Base-by-base conservation (phyloP, 2,888 invertebrate species). In the Hololepta plana region DNA sequence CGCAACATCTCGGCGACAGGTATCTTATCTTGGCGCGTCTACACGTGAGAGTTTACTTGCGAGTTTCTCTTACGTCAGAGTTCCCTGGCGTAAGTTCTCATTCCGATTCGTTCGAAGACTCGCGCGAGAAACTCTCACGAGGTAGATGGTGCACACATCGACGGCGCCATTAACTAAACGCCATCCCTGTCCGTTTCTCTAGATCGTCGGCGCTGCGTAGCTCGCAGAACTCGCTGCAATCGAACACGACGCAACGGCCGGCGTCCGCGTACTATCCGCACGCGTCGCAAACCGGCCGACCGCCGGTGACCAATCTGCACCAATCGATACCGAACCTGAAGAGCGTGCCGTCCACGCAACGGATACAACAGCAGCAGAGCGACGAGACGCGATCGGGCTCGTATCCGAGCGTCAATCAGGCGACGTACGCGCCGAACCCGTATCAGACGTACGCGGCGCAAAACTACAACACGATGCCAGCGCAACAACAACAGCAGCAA, bases 1-100 rank as follows among this genome's bases (percentile, higher is more conserved):
- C 61, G 3, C 50, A 54, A 16, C 62, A 62, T 39, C 50, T 66
- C 22, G 67, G 65, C 28, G 72, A 72, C 39, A 64, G 71, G 70
- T 71, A 49, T 47, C 13, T 32, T 31, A n/a, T n/a, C n/a, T n/a
- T n/a, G n/a, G n/a, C n/a, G n/a, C n/a, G n/a, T n/a, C n/a, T n/a
- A n/a, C n/a, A n/a, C n/a, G n/a, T n/a, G n/a, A n/a, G n/a, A n/a
- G n/a, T n/a, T n/a, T n/a, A n/a, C n/a, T n/a, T n/a, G n/a, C n/a
- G n/a, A n/a, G n/a, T n/a, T n/a, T n/a, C n/a, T n/a, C n/a, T n/a
- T n/a, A n/a, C n/a, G n/a, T n/a, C n/a, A n/a, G n/a, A n/a, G n/a
- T n/a, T n/a, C n/a, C n/a, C n/a, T n/a, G n/a, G n/a, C n/a, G n/a
- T n/a, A n/a, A n/a, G n/a, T n/a, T n/a, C n/a, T n/a, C n/a, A n/a